Base-by-base conservation (phyloP, 35 echinoderm and acorn worm species). In the Heliocidaris tuberculata region DNA sequence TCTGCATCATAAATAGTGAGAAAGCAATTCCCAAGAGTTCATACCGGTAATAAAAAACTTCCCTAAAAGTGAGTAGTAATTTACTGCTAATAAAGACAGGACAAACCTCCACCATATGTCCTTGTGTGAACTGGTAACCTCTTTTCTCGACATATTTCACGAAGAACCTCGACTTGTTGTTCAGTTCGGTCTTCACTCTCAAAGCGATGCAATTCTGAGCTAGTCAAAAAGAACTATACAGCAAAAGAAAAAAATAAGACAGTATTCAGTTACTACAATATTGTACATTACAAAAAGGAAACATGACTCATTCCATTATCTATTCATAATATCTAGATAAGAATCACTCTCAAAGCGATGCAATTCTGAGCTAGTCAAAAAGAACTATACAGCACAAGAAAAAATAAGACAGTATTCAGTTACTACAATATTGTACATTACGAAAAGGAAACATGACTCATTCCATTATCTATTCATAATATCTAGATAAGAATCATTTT, bases 101-200 rank as follows among this genome's bases (percentile, higher is more conserved):
- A 27, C 95, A 94, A 49, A 99, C 98, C 98, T 91, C 98, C 98
- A 71, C 96, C 97, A 85, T 93, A 96, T 59, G 98, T 99, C 92
- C 98, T 97, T 93, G 98, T 99, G 24, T 93, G 88, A 24, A 99
- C 95, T 17, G 98, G 98, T 88, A 99, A 93, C 31, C 95, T 92
- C 86, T 95, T 96, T n/a, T 99, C 95, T 50, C 97, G 95, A 30
- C 65, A 70, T 42, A 99, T 97, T 54, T 96, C 94, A 88, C 97
- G 97, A 48, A 99, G 78, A 88, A 99, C 89, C 91, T 99, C 96
- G 88, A 97, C 88, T 91, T 99, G 96, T 93, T 95, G 32, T 32
- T 96, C 96, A 30, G 92, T 95, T 85, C 98, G 47, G 87, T 99
- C 98, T 92, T 99, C 98, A 94, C 95, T 92, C 95, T 99, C 98